phyloP scores from a whole-genome alignment of 2,113 vertebrate genomes.

The Pteronura brasiliensis region DNA sequence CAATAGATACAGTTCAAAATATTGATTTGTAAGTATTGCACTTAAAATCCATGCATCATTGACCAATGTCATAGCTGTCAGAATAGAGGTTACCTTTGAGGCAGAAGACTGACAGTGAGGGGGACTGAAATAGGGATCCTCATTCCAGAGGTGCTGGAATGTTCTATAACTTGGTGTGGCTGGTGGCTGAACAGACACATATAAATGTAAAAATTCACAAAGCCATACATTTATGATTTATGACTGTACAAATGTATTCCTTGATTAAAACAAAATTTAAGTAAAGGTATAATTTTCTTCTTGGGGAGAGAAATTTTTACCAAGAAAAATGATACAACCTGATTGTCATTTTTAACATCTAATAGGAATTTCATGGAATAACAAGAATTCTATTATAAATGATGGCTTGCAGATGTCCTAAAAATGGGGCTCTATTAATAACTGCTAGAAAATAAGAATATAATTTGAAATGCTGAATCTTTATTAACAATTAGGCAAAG shows the following conservation, averaged over 20 bases:
- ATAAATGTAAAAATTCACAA: not conserved
- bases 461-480: conserved; percentile 34
- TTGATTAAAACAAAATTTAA: conserved; percentile 8
- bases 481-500: conserved; percentile 36
- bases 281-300: not conserved
- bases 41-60: not conserved
- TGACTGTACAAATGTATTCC: not conserved
- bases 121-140: not conserved
- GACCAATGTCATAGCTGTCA: not conserved
- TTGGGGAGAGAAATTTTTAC: not conserved
- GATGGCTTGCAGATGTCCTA: not conserved
- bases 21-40: not conserved
- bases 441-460: not conserved
- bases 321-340: not conserved
- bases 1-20: not conserved
- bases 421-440: conserved; percentile 7
- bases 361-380: conserved; percentile 35
- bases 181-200: not conserved
- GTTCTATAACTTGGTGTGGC: not conserved
- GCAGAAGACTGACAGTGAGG: not conserved
- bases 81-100: not conserved
- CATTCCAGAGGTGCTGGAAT: not conserved
- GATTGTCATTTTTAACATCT: conserved; percentile 11
- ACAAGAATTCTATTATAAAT: conserved; percentile 34
- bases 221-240: not conserved